Percentiles rank a stretch among this genome's conserved stretches.
phyloP scores from a whole-genome alignment of 2,888 invertebrate species.

The Anodontia alba region DNA sequence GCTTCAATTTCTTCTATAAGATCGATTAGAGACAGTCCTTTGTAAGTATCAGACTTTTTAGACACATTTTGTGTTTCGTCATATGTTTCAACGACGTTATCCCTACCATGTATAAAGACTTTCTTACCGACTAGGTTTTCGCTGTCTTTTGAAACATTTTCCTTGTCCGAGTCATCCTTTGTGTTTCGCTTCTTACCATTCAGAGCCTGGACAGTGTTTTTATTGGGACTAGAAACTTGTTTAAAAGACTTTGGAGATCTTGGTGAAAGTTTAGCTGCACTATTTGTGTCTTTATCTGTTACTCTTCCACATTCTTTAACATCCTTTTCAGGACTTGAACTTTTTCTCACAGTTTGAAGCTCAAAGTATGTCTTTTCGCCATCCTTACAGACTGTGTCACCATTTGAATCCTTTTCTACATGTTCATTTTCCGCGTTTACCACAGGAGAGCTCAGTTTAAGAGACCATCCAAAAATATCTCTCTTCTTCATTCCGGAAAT shows the following conservation, averaged over 20 bases:
- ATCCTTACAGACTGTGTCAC: slow-evolving; percentile 43
- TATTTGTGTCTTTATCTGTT: not conserved
- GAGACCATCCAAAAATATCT: slow-evolving; percentile 60
- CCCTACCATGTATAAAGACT: slow-evolving; percentile 51
- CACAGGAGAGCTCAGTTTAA: slow-evolving; percentile 44
- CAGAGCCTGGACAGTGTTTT: not conserved
- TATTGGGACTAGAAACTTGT: slow-evolving; percentile 2
- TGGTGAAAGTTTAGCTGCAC: not conserved
- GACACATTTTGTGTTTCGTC: slow-evolving; percentile 44
- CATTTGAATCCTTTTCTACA: slow-evolving; percentile 1
- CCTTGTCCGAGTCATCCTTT: slow-evolving; percentile 18
- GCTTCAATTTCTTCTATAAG: slow-evolving; percentile 59
- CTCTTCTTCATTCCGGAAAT: slow-evolving; percentile 57
- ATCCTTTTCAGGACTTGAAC: not conserved
- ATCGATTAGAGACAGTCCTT: slow-evolving; percentile 52
- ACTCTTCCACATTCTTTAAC: not conserved
- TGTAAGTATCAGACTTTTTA: slow-evolving; percentile 27
- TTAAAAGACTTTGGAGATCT: not conserved
- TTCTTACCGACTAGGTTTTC: slow-evolving; percentile 36
- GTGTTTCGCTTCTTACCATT: not conserved
- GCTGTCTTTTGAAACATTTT: slow-evolving; percentile 14
- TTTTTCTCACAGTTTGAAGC: slow-evolving; percentile 56
- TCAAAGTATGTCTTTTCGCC: slow-evolving; percentile 62
- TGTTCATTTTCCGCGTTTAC: slow-evolving; percentile 3
- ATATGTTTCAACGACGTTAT: slow-evolving; percentile 49